Conservation (phyloP, 2,888 invertebrate species). For the Brachyptera putata region DNA sequence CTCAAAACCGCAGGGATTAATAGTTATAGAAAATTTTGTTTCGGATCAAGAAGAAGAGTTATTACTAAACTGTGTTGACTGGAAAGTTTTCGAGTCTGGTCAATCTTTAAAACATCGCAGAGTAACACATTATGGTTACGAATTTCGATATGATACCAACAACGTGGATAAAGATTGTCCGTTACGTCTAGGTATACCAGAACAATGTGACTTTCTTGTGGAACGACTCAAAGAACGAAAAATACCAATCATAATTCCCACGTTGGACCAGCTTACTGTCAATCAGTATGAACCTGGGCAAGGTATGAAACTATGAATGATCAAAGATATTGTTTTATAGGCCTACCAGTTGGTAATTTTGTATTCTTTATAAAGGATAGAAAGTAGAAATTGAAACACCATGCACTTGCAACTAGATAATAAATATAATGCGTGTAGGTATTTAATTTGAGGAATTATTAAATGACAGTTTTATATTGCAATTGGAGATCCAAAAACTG, state of each 20-base stretch:
- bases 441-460: too few relatives aligned
- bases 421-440: too few relatives aligned
- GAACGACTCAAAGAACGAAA: slow-evolving; percentile 48
- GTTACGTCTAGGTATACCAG: slow-evolving; percentile 63
- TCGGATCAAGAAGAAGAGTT: slow-evolving; percentile 59
- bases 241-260: slow-evolving; percentile 39
- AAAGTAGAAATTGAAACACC: too few relatives aligned
- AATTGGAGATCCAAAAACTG: too few relatives aligned
- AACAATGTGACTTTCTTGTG: slow-evolving; percentile 63
- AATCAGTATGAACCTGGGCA: slow-evolving; percentile 83
- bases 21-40: slow-evolving; percentile 67
- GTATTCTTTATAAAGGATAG: too few relatives aligned
- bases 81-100: slow-evolving; percentile 39
- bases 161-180: slow-evolving; percentile 72
- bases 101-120: slow-evolving; percentile 67
- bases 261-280: slow-evolving; percentile 79
- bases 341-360: too few relatives aligned
- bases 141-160: slow-evolving; percentile 84
- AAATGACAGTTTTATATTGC: too few relatives aligned
- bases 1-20: slow-evolving; percentile 62
- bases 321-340: not conserved
- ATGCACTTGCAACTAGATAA: too few relatives aligned
- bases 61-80: slow-evolving; percentile 57
- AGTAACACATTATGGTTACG: slow-evolving; percentile 89
- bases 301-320: slow-evolving; percentile 61